phyloP scores from a whole-genome alignment of 2,113 vertebrate genomes.

The Aegithalos caudatus region DNA sequence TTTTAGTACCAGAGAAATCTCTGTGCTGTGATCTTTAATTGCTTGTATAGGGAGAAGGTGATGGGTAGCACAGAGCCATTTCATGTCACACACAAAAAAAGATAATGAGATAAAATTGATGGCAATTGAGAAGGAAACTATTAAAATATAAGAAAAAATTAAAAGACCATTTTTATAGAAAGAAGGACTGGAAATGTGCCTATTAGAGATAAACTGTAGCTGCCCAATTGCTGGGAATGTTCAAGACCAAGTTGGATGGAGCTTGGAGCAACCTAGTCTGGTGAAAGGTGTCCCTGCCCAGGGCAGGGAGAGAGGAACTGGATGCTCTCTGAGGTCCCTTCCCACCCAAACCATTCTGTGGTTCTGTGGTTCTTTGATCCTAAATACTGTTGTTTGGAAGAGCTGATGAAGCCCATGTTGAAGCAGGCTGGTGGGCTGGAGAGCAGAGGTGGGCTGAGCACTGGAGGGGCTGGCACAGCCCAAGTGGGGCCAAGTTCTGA shows the following conservation, averaged over 20 bases:
- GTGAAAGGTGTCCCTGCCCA: not conserved
- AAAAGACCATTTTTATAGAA: not conserved
- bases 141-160: not conserved
- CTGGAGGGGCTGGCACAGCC: not conserved
- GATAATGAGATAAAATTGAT: not conserved
- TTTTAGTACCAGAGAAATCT: not conserved
- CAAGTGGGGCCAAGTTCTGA: not conserved
- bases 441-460: not conserved
- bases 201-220: not conserved
- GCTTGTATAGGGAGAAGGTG: not conserved
- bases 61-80: not conserved
- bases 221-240: rapidly evolving
- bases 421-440: not conserved
- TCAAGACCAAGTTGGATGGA: not conserved
- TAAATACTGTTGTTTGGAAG: not conserved
- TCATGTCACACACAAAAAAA: not conserved
- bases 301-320: not conserved
- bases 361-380: not conserved
- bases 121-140: not conserved
- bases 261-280: not conserved
- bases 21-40: not conserved
- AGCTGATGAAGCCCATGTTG: not conserved
- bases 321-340: not conserved
- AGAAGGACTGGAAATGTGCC: not conserved
- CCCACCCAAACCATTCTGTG: not conserved